Conservation (phyloP, 1,140 invertebrate genomes). For the Hydropsyche tenuis region DNA sequence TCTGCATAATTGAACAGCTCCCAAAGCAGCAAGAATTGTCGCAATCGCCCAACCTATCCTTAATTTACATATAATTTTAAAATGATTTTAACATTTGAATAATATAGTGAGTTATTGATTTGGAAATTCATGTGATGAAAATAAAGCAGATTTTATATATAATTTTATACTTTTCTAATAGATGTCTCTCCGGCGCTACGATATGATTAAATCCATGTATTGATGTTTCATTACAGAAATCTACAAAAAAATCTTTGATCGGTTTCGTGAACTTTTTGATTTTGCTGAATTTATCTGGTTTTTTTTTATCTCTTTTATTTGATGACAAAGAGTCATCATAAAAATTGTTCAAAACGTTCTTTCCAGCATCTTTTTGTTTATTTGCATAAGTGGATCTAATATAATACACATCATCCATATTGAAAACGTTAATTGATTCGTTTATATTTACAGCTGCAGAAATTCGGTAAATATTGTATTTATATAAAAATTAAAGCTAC, state of each 20-base stretch:
- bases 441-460: too few relatives aligned
- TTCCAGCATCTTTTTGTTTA: too few relatives aligned
- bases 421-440: too few relatives aligned
- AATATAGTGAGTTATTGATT: too few relatives aligned
- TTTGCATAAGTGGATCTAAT: neutral
- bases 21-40: constrained; percentile 54
- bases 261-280: too few relatives aligned
- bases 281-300: neutral
- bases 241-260: constrained; percentile 27
- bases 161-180: constrained; percentile 54
- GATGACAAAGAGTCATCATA: too few relatives aligned
- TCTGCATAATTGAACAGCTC: constrained; percentile 54
- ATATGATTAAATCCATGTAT: constrained; percentile 60
- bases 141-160: constrained; percentile 10
- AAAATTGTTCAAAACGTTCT: too few relatives aligned
- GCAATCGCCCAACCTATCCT: constrained; percentile 63
- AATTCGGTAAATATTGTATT: too few relatives aligned
- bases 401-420: constrained; percentile 13
- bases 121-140: too few relatives aligned
- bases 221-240: constrained; percentile 56
- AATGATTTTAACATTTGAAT: too few relatives aligned
- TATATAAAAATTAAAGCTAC: too few relatives aligned
- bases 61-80: constrained; percentile 29
- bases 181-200: constrained; percentile 52
- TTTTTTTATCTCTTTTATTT: neutral